Evolutionary conservation across 2,113 vertebrate genomes (phyloP).

Genomic region (Vanacampus margaritifer): DNA sequence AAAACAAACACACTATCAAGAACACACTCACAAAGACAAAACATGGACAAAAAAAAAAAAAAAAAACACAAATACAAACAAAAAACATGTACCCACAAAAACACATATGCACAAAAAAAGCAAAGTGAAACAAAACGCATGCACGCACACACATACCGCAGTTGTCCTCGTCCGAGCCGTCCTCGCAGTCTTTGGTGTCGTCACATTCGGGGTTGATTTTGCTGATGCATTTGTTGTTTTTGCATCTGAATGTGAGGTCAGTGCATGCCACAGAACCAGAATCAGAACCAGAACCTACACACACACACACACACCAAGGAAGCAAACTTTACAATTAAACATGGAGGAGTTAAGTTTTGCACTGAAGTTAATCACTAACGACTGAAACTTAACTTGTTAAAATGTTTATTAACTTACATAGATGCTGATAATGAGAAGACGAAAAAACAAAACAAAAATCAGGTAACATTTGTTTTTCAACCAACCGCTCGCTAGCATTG

Average conservation of each 20-base stretch:
- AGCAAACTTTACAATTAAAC: neutral
- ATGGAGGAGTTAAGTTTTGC: neutral
- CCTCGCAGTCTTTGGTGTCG: constrained; percentile 73
- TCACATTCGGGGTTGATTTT: constrained; percentile 88
- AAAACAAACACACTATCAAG: neutral
- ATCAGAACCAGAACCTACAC: neutral
- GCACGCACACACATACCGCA: constrained; percentile 73
- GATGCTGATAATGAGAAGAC: too few species aligned
- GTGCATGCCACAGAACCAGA: constrained; percentile 59
- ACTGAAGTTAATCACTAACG: too few species aligned
- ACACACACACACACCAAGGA: neutral
- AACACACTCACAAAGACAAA: neutral
- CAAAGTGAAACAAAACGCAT: neutral
- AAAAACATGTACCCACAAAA: neutral
- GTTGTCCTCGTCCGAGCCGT: constrained; percentile 81
- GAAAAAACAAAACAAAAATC: too few species aligned
- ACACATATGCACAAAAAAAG: neutral
- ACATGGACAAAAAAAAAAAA: neutral
- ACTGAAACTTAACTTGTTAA: too few species aligned
- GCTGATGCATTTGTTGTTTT: constrained; percentile 72
- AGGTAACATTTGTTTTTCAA: too few species aligned
- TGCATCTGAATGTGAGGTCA: constrained; percentile 77
- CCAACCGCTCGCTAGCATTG: too few species aligned
- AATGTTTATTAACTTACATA: too few species aligned
- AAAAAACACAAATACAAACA: neutral